Evolutionary conservation across 2,113 vertebrate species (phyloP).

Genomic region (Dicerorhinus sumatrensis): DNA sequence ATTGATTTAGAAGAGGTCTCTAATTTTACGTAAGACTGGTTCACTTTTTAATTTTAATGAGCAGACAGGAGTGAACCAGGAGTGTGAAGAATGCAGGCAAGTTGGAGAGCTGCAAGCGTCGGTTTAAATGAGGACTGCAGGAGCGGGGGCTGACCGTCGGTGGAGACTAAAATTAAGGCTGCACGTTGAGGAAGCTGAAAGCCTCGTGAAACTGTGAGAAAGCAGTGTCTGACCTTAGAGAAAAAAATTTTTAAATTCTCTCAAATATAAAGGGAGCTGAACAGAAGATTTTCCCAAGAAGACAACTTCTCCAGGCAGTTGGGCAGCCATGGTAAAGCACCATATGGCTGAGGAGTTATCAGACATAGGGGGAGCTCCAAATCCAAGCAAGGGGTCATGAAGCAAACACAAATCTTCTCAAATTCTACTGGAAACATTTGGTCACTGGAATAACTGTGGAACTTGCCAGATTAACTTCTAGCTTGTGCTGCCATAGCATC

Average conservation of each 20-base stretch:
- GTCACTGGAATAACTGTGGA: background rate
- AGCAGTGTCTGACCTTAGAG: background rate
- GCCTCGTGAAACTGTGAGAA: background rate
- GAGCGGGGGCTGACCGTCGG: background rate
- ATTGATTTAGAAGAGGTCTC: constrained; percentile 20
- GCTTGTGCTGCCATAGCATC: background rate
- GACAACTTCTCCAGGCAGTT: background rate
- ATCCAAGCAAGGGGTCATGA: background rate
- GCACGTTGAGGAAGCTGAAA: background rate
- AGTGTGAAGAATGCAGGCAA: constrained; percentile 31
- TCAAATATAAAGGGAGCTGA: background rate
- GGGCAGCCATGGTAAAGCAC: background rate
- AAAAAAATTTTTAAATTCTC: background rate
- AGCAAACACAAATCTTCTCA: background rate
- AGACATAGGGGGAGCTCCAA: background rate
- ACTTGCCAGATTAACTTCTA: background rate
- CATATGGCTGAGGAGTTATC: background rate
- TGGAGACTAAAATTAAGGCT: background rate
- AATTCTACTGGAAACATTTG: background rate
- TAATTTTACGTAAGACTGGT: background rate
- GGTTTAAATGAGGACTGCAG: background rate
- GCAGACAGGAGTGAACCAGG: background rate
- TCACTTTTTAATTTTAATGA: constrained; percentile 58
- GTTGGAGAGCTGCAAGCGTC: background rate
- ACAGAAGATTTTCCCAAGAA: background rate